Conservation (phyloP, 37 sponge, comb jelly and placozoan species). For the Bolinopsis microptera region DNA sequence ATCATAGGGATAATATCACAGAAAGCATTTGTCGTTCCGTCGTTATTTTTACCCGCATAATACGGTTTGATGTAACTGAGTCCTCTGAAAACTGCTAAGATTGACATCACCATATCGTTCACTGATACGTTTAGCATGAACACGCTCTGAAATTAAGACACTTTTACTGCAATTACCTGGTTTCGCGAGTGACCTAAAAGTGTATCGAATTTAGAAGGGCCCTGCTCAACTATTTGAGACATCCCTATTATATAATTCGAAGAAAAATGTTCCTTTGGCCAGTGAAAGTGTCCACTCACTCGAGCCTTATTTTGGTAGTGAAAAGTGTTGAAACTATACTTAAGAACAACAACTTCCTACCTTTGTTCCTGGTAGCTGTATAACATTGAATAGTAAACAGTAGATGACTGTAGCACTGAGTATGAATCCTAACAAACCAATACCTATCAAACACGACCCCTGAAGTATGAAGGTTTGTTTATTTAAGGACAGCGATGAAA, state of each 20-base stretch:
- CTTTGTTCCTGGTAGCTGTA: conserved; percentile 43
- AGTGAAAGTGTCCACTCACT: too few relatives aligned
- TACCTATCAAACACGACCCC: not conserved
- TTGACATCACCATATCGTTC: not conserved
- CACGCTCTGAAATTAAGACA: conserved; percentile 28
- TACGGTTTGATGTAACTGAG: not conserved
- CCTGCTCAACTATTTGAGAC: too few relatives aligned
- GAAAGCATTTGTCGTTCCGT: not conserved
- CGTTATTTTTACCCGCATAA: not conserved
- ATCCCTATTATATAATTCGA: too few relatives aligned
- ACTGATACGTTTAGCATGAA: conserved; percentile 42
- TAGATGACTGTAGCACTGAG: not conserved
- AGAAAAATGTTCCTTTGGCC: too few relatives aligned
- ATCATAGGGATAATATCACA: not conserved
- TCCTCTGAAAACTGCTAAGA: not conserved
- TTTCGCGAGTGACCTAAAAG: too few relatives aligned
- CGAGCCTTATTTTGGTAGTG: too few relatives aligned
- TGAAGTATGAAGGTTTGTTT: too few relatives aligned
- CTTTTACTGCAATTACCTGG: too few relatives aligned
- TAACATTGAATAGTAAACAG: not conserved
- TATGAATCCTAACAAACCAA: not conserved
- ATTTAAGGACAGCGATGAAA: too few relatives aligned
- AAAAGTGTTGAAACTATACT: too few relatives aligned
- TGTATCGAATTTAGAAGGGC: too few relatives aligned
- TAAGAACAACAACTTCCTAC: too few relatives aligned